Base-by-base conservation (phyloP, 2,797 vertebrate species). In the Alca torda region DNA sequence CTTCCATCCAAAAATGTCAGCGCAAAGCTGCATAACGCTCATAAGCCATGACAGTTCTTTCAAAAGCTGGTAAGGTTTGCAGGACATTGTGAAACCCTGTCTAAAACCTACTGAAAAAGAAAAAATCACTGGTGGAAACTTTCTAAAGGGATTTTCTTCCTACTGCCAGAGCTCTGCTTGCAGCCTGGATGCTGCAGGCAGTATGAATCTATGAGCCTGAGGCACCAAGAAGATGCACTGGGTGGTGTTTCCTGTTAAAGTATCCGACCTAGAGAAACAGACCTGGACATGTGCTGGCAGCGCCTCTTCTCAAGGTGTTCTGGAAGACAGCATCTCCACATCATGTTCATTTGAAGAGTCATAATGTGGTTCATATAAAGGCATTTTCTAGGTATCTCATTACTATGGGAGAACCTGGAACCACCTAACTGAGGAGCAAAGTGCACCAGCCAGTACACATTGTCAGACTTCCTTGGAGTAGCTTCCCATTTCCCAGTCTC, bases 1-100 rank as follows among this genome's bases (percentile, higher is more conserved):
- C 61, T 93, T 90, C 79, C 67, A 81, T 64, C 83, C 63, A 83
- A 88, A 96, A 91, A 91, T 50, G 83, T 73, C 88, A 95, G 54
- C 37, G 30, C 46, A 79, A 93, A 84, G 56, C 89, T 64, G n/a
- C 0, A 0, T 37, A 89, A 76, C 0, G 6, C 43, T 95, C 43
- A 93, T 79, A 84, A 94, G 80, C 70, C 63, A 37, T 48, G 87
- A 69, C 84, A 95, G 77, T 26, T 93, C 90, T 90, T 95, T 88
- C 74, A 94, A 81, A 56, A 90, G 67, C 43, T 61, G 28, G 54
- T 51, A 31, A 35, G 31, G 23, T 74, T 91, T 76, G 51, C 77
- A 93, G 73, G 87, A 76, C 74, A n/a, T 45, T 48, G 65, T 16
- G 15, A 76, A 88, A 81, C 5, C 5, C 39, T 87, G 30, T 31